Conservation (phyloP, 2,113 vertebrate genomes). For the Eulemur macaco region DNA sequence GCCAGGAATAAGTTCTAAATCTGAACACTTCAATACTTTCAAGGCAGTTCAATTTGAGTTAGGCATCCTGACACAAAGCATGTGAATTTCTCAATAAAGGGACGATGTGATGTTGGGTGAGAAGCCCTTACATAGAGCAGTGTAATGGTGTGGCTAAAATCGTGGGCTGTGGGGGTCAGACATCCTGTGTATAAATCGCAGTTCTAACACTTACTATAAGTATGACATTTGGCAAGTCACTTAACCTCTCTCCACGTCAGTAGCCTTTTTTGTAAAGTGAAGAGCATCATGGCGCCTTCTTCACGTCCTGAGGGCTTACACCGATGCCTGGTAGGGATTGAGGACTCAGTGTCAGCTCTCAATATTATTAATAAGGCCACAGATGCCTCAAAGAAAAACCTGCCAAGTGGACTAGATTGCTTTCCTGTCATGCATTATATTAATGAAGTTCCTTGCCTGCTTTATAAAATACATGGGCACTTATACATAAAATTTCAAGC, state of each 20-base stretch:
- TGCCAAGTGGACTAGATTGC: background rate
- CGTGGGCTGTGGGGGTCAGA: background rate
- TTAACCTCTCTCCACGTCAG: background rate
- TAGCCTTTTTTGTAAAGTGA: background rate
- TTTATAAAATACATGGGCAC: background rate
- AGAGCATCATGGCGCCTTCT: background rate
- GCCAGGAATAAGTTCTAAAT: constrained; percentile 67
- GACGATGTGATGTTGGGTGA: background rate
- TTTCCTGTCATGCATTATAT: background rate
- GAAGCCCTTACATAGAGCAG: background rate
- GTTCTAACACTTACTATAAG: background rate
- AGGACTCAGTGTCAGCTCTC: background rate
- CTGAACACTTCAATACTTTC: constrained; percentile 61
- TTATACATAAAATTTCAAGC: background rate
- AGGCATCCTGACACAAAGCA: background rate
- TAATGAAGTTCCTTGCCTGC: background rate
- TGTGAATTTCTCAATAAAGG: background rate
- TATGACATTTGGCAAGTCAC: too few species aligned
- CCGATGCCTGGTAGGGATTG: accelerated
- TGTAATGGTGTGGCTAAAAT: background rate
- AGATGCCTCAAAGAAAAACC: background rate
- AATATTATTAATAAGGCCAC: background rate
- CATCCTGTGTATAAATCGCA: background rate
- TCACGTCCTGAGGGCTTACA: background rate
- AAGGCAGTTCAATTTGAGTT: constrained; percentile 28